A percentile compares a stretch with the other conserved stretches of the same genome.
Conservation (phyloP, 2,888 invertebrate species). For the Carpatolechia fugitivella region DNA sequence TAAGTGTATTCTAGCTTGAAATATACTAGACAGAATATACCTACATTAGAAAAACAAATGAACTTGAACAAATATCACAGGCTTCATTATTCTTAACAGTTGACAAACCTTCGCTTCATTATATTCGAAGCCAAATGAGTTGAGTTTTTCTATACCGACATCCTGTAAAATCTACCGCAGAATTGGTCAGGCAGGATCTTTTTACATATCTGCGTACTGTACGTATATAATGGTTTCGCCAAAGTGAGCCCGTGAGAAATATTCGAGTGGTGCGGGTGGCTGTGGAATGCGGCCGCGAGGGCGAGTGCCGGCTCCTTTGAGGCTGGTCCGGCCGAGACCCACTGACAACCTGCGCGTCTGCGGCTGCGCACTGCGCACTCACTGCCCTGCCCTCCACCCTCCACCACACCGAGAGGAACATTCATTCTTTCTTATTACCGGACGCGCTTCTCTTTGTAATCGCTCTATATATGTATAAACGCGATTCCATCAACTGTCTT, state of each 20-base stretch:
- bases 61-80: no score
- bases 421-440: conserved; percentile 46
- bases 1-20: no score
- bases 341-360: conserved; percentile 55
- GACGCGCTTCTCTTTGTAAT: conserved; percentile 41
- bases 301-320: conserved; percentile 77
- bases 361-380: neutral
- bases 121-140: conserved; percentile 34
- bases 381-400: neutral
- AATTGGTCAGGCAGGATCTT: conserved; percentile 41
- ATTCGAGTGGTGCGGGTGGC: conserved; percentile 66
- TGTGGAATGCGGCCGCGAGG: conserved; percentile 72
- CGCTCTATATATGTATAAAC: neutral
- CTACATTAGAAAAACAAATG: no score
- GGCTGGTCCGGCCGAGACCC: conserved; percentile 37
- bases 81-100: neutral
- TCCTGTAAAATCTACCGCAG: conserved; percentile 35
- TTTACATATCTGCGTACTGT: conserved; percentile 41
- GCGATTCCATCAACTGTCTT: neutral
- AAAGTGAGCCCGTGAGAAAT: conserved; percentile 78
- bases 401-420: neutral
- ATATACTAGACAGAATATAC: no score
- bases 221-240: conserved; percentile 65
- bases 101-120: conserved; percentile 20
- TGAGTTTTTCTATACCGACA: conserved; percentile 31